Evolutionary conservation across 2,888 invertebrate species (phyloP), one percentile per base, ranked within the genome.

Genomic region (Eupithecia dodoneata): DNA sequence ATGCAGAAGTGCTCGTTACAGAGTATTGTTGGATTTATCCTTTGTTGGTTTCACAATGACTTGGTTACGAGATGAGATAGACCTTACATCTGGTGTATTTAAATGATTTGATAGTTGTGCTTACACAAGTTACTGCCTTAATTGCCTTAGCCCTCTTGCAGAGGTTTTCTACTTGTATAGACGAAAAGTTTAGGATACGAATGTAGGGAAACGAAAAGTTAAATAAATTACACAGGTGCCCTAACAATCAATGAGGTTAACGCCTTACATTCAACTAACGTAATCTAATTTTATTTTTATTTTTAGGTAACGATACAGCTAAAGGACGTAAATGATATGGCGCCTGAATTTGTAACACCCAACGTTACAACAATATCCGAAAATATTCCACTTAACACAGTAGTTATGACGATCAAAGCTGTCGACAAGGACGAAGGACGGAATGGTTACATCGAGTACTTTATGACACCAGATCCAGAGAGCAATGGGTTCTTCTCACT

Each of bases 241-340:
- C 18, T 3, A 18, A 18, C 9, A 18, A 63, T 30, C 12, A 12
- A 59, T 30, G 30, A 30, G 18, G 7, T 63, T 12, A 30, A 30
- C 2, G 18, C 18, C 59, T 18, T 10, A 59, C 10, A 41, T 42
- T 42, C 5, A 67, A 9, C 0, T 7, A 6, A 65, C 12, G 12
- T 65, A 9, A 66, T 15, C 42, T 15, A 15, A 15, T 42, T 42
- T 66, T 79, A 30, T 69, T 18, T 45, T 30, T 55, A 49, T 63
- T 79, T 71, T 71, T 95, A 98, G 98, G 98, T 99, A 76, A 97
- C 97, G 73, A 97, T 99, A 82, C 96, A 97, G 80, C 95, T 99
- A 74, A 97, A 97, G 88, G 99, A 99, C 92, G 97, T 98, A 80
- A 99, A 99, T 93, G 99, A 99, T 90, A 97, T 98, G 96, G 96